Evolutionary conservation across 1,140 invertebrate species (phyloP), one percentile per base, ranked within the genome.

Genomic region (Hirudo medicinalis): DNA sequence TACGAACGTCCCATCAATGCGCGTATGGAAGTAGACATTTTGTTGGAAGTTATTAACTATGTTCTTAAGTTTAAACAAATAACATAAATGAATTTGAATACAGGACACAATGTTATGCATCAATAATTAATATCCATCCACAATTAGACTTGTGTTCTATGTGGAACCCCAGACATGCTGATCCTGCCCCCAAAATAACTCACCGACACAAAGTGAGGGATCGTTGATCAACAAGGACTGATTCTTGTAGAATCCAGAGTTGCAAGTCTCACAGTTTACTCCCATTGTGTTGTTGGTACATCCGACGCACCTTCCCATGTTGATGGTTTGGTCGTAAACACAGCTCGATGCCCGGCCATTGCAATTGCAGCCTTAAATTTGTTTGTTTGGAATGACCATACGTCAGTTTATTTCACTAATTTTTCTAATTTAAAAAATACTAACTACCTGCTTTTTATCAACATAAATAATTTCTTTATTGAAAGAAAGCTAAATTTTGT

Each of bases 281-380:
- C 96, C 95, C 73, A 91, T 91, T 13, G 84, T 88, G 82, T 97
- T 95, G 71, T 91, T 91, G 0, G 85, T 85, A 80, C 97, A 99
- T 78, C 97, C 91, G 57, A 92, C 83, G 79, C 97, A 99, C 76
- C 96, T 91, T 17, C 97, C 96, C 53, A 95, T 95, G 78, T 94
- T 92, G 2, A 95, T 94, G 0, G 92, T 95, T 71, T 83, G 77
- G 72, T 90, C 88, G 79, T 91, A 99, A 17, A 88, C 92, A 80
- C 97, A 99, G 67, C 89, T 87, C 72, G 91, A 88, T 0, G 95
- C 94, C 78, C 91, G 91, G 0, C 89, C 89, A 82, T 97, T 97
- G 82, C 97, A 99, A 80, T 96, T 92, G 81, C 97, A 99, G 53
- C 90, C 96, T 99, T 82, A 68, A 86, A 86, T 69, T 54, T 74